A percentile compares a stretch with the other conserved stretches of the same genome.
Conservation (phyloP, 1,140 invertebrate genomes). For the Bombus cullumanus region DNA sequence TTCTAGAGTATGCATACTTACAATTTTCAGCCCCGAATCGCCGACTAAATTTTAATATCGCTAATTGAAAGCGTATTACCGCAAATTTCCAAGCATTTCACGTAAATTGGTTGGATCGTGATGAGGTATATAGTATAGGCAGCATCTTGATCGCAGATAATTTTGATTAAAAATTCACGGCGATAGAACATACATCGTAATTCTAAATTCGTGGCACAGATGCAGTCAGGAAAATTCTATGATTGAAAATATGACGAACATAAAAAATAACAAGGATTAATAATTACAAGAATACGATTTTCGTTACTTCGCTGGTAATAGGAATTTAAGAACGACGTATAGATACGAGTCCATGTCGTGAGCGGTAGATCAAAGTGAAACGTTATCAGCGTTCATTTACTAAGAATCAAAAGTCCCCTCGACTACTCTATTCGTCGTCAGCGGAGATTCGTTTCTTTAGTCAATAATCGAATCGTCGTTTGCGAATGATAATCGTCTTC, state of each 20-base stretch:
- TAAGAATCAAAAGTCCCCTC: background rate
- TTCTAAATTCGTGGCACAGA: background rate
- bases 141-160: background rate
- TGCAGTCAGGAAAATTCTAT: too few species aligned
- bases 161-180: constrained; percentile 23
- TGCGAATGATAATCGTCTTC: constrained; percentile 25
- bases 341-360: too few species aligned
- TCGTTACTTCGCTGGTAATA: too few species aligned
- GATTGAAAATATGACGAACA: too few species aligned
- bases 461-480: constrained; percentile 35
- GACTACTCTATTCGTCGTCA: too few species aligned
- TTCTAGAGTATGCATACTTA: background rate
- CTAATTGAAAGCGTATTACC: background rate
- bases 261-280: too few species aligned
- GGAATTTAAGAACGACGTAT: too few species aligned
- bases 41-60: constrained; percentile 41
- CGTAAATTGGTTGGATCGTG: background rate
- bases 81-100: constrained; percentile 9
- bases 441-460: background rate
- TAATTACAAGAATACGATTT: too few species aligned
- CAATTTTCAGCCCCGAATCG: background rate
- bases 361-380: background rate
- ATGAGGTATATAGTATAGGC: background rate
- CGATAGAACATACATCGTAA: too few species aligned
- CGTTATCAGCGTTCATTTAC: background rate